Evolutionary conservation across 2,113 vertebrate species (phyloP), one percentile per base, ranked within the genome.

Genomic region (Herpetotheres cachinnans): DNA sequence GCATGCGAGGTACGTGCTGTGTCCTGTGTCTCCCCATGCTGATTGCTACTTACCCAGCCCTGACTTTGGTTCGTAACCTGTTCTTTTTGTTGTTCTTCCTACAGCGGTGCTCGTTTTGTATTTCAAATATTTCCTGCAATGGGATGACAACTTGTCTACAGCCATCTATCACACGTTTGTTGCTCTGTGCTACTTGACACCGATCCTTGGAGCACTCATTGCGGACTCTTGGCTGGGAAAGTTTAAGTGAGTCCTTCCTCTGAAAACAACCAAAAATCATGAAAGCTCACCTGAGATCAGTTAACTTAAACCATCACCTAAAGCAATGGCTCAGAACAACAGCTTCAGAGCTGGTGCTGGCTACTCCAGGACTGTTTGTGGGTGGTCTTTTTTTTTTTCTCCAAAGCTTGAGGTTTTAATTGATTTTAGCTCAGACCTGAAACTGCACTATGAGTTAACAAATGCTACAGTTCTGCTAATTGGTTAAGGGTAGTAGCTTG

Each of bases 191-290:
- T 99, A 99, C 97, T 96, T 99, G 97, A 99, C 98, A 0, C 99
- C 99, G 0, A 99, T 99, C 90, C 98, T 99, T 4, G 99, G 99
- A 54, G 99, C 99, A 9, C 96, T 99, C 18, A 95, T 99, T 34
- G 99, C 99, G 0, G 99, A 99, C 94, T 99, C 99, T 10, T 99
- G 99, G 99, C 98, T 99, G 82, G 99, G 99, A 80, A 99, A 99
- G 96, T 99, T 99, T 89, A 99, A 98, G 99, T 99, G 97, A 98
- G 99, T 98, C 21, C 2, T 59, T 80, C 52, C 21, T 72, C 18
- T 32, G 47, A 47, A 66, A 29, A 26, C 30, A 27, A 29, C 15
- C 12, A 32, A 42, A 58, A 46, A 32, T 32, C 21, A 34, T 34
- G 32, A 50, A 74, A 82, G 10, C 15, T 56, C 26, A 42, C 3